Evolutionary conservation across 2,797 vertebrate species (phyloP), one percentile per base, ranked within the genome.

Genomic region (Pelochelys cantorii): DNA sequence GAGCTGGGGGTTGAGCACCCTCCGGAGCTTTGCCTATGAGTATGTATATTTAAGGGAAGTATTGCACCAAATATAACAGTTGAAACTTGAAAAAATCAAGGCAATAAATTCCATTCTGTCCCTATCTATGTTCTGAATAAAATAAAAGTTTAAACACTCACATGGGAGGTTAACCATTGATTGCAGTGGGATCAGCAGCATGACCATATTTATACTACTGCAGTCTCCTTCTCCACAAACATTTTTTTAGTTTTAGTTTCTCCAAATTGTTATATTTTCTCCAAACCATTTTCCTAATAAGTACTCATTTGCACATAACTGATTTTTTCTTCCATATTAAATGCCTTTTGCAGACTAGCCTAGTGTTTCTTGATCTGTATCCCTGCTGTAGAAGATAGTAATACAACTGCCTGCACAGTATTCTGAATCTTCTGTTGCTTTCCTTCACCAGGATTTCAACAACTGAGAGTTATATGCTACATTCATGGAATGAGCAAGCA

Each of bases 381-480:
- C 31, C 15, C 12, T 7, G 85, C 1, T 5, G 13, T 34, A 56
- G 37, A 7, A 4, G 9, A 14, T 5, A 2, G 25, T 13, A 83
- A 71, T n/a, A 37, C 74, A 88, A 75, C 17, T 23, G 53, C 42
- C 57, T 20, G 8, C n/a, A 59, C 78, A 56, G 3, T 20, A 25
- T 27, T n/a, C 31, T 7, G 59, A 65, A 1, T 2, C 7, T 37
- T 57, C 5, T 7, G 34, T 79, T 11, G 3, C 17, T 84, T 34
- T 37, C 42, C 83, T 77, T 42, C 59, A 87, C 22, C 42, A 48
- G 20, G 13, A 75, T 75, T 75, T 48, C 4, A 62, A 54, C 5
- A 31, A 31, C 0, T 5, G 42, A 17, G 55, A 52, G 5, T 59
- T 85, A 77, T 9, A 37, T 5, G 6, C 7, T 77, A 42, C 3